phyloP scores from a whole-genome alignment of 2,888 invertebrate genomes.

The Eristalinus aeneus region DNA sequence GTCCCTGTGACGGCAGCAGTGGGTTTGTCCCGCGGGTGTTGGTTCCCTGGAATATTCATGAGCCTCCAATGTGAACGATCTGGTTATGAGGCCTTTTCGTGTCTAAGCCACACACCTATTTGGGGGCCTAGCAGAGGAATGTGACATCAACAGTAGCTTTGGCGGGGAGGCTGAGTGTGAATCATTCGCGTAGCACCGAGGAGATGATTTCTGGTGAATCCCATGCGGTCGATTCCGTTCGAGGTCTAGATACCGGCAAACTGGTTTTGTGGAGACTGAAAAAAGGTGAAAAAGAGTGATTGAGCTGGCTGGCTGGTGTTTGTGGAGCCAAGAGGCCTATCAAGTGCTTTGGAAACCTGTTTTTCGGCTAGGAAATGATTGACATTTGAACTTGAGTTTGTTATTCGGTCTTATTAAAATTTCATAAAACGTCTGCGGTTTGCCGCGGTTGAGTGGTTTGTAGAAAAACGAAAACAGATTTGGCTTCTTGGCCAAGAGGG shows the following conservation, averaged over 20 bases:
- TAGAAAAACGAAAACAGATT: neutral
- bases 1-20: constrained; percentile 30
- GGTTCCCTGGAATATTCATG: constrained; percentile 63
- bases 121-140: neutral
- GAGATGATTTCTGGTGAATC: constrained; percentile 28
- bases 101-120: constrained; percentile 29
- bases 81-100: constrained; percentile 37
- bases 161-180: constrained; percentile 9
- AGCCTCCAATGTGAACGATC: constrained; percentile 46
- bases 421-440: neutral
- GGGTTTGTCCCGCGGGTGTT: constrained; percentile 40
- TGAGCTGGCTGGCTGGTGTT: neutral
- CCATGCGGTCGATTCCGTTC: constrained; percentile 18
- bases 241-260: neutral
- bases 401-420: neutral
- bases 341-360: neutral
- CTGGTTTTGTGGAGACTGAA: neutral
- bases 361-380: neutral
- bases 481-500: neutral
- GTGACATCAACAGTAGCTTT: constrained; percentile 14
- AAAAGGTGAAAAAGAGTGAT: neutral
- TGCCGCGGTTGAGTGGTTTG: neutral
- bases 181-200: neutral
- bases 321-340: neutral
- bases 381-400: neutral